A percentile compares a stretch with the other conserved stretches of the same genome.
phyloP scores from a whole-genome alignment of 2,888 invertebrate genomes.

The Drosophila ustulata region DNA sequence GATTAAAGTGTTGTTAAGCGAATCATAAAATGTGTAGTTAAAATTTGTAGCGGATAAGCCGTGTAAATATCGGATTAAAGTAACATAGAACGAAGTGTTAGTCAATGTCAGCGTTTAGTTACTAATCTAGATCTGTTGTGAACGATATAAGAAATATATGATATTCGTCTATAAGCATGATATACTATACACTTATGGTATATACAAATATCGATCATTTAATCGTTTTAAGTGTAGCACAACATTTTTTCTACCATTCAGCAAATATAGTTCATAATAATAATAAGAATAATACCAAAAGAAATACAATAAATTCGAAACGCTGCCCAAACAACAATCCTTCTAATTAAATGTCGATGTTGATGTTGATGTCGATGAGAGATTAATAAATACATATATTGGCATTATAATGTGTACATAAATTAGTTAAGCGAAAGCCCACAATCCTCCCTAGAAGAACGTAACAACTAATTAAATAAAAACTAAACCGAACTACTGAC shows the following conservation, averaged over 20 bases:
- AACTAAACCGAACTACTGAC: conserved; percentile 11
- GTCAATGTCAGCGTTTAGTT: conserved; percentile 67
- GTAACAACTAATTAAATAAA: neutral
- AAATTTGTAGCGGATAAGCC: conserved; percentile 27
- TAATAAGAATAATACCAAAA: conserved; percentile 12
- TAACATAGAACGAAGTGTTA: conserved; percentile 50
- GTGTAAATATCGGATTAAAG: conserved; percentile 30
- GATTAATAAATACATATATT: conserved; percentile 18
- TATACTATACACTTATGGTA: conserved; percentile 7
- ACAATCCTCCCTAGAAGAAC: neutral
- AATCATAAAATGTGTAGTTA: conserved; percentile 45
- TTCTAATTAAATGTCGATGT: conserved; percentile 2
- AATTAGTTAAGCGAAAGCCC: conserved; percentile 14
- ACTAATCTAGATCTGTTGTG: conserved; percentile 66
- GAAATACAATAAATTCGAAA: neutral
- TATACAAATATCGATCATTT: conserved; percentile 30
- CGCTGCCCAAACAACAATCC: conserved; percentile 3
- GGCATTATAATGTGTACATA: conserved; percentile 44
- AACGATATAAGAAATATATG: conserved; percentile 48
- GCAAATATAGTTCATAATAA: conserved; percentile 33
- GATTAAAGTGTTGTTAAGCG: conserved; percentile 33
- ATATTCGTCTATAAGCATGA: conserved; percentile 34
- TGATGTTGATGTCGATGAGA: neutral
- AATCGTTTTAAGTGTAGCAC: conserved; percentile 64
- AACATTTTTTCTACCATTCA: conserved; percentile 59